These are phyloP conservation scores for Sycophila texana DNA, from an alignment of 2,888 invertebrate genomes.

Conservation along the genomic window DNA sequence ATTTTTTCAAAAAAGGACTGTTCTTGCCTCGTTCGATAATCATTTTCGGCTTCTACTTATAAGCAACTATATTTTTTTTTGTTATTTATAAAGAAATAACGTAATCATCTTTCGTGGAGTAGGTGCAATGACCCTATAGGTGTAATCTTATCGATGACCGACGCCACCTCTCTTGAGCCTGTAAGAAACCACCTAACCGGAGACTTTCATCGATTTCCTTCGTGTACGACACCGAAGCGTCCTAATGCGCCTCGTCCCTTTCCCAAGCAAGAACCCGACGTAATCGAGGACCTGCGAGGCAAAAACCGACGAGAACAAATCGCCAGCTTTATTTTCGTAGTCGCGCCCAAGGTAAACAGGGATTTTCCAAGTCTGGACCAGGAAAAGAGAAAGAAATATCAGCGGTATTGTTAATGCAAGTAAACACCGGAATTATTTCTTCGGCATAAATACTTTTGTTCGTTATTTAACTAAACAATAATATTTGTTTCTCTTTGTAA, in stretches of 20 bases:
- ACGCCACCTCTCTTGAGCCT: background rate
- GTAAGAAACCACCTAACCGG: slow-evolving; percentile 1
- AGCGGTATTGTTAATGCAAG: slow-evolving; percentile 39
- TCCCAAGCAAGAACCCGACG: background rate
- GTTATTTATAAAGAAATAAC: no score
- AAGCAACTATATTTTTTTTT: no score
- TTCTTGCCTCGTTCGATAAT: no score
- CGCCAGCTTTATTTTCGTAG: slow-evolving; percentile 45
- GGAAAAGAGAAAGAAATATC: slow-evolving; percentile 7
- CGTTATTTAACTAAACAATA: no score
- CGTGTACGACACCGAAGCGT: background rate
- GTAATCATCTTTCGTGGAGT: no score
- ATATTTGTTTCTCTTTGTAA: no score
- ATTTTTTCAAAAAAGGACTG: no score
- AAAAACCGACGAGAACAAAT: slow-evolving; percentile 49
- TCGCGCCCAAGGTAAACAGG: slow-evolving; percentile 39
- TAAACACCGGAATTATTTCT: no score
- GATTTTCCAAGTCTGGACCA: slow-evolving; percentile 24
- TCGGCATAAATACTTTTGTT: no score
- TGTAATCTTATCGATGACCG: background rate
- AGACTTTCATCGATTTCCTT: slow-evolving; percentile 35
- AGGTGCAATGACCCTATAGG: no score
- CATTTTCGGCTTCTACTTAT: no score
- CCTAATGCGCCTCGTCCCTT: slow-evolving; percentile 20
- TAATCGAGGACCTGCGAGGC: slow-evolving; percentile 27